phyloP scores from a whole-genome alignment of 2,113 vertebrate species.

The Sander lucioperca region DNA sequence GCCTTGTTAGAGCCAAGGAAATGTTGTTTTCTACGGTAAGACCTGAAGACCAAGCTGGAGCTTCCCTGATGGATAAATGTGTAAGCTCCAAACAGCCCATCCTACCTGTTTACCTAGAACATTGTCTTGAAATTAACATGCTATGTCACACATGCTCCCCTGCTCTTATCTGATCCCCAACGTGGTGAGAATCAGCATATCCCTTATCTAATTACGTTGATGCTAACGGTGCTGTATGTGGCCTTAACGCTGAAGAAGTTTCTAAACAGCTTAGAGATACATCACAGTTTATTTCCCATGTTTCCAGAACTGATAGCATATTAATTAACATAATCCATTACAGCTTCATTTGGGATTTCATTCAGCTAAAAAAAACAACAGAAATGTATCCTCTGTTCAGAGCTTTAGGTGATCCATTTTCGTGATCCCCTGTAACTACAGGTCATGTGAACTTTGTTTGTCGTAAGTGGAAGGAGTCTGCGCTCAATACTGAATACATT shows the following conservation, averaged over 20 bases:
- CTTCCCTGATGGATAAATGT: background rate
- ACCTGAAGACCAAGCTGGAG: background rate
- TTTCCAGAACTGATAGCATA: constrained; percentile 58
- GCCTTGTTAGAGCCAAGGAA: background rate
- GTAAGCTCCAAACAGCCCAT: background rate
- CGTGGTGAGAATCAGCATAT: constrained; percentile 49
- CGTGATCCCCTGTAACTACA: constrained; percentile 7
- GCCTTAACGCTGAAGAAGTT: constrained; percentile 38
- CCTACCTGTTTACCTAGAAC: constrained; percentile 11
- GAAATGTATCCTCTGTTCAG: constrained; percentile 6
- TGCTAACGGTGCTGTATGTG: constrained; percentile 29
- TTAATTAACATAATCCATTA: constrained; percentile 72
- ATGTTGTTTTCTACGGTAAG: background rate
- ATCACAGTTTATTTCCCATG: constrained; percentile 55
- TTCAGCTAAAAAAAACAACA: constrained; percentile 48
- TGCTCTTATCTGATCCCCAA: constrained; percentile 35
- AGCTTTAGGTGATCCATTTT: constrained; percentile 36
- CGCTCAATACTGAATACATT: constrained; percentile 35
- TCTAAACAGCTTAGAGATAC: constrained; percentile 63
- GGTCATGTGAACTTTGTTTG: constrained; percentile 43
- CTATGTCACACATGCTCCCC: background rate
- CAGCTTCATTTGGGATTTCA: constrained; percentile 46
- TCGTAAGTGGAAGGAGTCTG: constrained; percentile 12
- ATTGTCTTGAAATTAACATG: constrained; percentile 18
- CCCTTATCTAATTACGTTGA: constrained; percentile 44